Conservation (phyloP, 2,113 vertebrate genomes). For the Centropus unirufus region DNA sequence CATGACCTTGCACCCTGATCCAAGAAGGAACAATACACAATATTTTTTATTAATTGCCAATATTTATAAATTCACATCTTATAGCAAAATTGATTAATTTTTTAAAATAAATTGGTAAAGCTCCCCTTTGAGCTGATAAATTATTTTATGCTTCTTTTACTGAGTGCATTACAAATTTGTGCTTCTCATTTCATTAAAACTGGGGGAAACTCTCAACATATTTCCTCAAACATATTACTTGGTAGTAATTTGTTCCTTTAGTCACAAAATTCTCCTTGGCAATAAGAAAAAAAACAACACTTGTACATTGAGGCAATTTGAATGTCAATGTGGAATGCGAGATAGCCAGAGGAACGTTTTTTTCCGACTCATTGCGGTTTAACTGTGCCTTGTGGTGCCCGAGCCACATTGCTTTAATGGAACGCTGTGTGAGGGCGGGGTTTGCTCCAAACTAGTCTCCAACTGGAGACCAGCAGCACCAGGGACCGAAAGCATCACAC, state of each 20-base stretch:
- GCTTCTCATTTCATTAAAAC: not conserved
- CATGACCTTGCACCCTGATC: not conserved
- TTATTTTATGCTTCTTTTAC: not conserved
- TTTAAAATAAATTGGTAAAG: not conserved
- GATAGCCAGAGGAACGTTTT: not conserved
- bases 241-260: not conserved
- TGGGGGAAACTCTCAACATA: not conserved
- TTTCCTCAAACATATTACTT: not conserved
- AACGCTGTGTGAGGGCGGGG: fast-evolving
- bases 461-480: too few species aligned
- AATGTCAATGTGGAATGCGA: not conserved
- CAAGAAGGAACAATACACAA: not conserved
- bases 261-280: not conserved
- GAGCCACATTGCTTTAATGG: fast-evolving
- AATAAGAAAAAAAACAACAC: not conserved
- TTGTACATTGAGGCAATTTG: not conserved
- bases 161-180: not conserved
- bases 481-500: not conserved
- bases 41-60: not conserved
- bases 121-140: not conserved
- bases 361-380: fast-evolving
- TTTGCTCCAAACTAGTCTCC: fast-evolving
- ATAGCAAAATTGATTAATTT: not conserved
- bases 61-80: not conserved
- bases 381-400: not conserved